Base-by-base conservation (phyloP, 2,888 invertebrate genomes). In the Macrosoma leucophasiata region DNA sequence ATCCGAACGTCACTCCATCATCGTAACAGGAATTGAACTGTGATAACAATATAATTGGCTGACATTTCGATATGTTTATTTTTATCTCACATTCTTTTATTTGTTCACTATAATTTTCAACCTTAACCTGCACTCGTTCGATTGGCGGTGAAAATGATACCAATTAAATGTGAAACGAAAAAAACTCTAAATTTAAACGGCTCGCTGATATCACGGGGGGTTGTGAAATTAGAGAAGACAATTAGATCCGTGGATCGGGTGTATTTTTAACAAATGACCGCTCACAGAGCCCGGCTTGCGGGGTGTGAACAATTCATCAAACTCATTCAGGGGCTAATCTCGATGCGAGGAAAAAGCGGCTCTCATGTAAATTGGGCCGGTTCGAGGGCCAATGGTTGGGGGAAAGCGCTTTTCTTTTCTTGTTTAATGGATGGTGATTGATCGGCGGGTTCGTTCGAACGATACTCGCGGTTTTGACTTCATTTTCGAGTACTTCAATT, bases 241-340 rank as follows among this genome's bases (percentile, higher is more conserved):
- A 84, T 84, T 82, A 82, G 78, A 82, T 82, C 77, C 77, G 56
- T 66, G 78, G 81, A 78, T 78, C 78, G 78, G 77, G 78, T 81
- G 84, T 84, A 81, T 84, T 84, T 84, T 84, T 84, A 84, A 84
- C 84, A 84, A 82, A 84, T 84, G 84, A 79, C 81, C 79, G 76
- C 58, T 65, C 65, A 55, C 46, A 45, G 54, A 46, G 46, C 52
- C 58, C 53, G 57, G 58, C 62, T 54, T 59, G 68, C 65, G 67
- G 50, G 45, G 70, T 62, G 73, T 62, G 70, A 66, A 72, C 81
- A 70, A 84, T 84, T 84, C 84, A 84, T 84, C 84, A 84, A 84
- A 79, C 81, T 84, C 84, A 82, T 81, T 81, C 81, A 62, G 68
- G 66, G 75, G 79, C 82, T 84, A 84, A 84, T 84, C 84, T 84